Evolutionary conservation across 1,140 invertebrate genomes (phyloP), one percentile per base, ranked within the genome.

Genomic region (Drosophila auraria): DNA sequence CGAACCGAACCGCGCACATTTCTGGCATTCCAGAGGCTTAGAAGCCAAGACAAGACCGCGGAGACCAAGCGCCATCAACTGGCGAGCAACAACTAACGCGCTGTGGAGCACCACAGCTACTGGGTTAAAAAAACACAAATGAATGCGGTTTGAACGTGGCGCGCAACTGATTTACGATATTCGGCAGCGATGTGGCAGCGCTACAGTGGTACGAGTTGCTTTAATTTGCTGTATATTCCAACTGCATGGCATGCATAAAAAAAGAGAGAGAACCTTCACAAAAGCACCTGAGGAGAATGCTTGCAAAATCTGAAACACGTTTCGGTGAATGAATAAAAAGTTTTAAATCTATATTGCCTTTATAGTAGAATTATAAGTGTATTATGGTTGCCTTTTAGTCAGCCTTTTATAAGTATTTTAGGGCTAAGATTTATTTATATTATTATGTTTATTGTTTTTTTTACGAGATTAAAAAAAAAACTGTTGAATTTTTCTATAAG

Each of bases 131-230:
- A 38, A 70, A 62, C 38, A 71, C 23, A 69, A 57, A 80, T 51
- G 47, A 69, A 51, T 58, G 40, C 76, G 59, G 51, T 65, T 79
- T 74, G 65, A 80, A 78, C 70, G 69, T 83, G 73, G 70, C 78
- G 69, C 72, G 78, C 81, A 89, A 77, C 73, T 89, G 84, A 89
- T 84, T 89, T 89, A 89, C 84, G 84, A 84, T 89, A 87, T 84
- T 87, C 59, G 47, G 38, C 54, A 36, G 50, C 63, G 49, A 61
- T 51, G 54, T 40, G 20, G 9, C 20, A 33, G 20, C n/a, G 33
- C 38, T 7, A 62, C 79, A 81, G 70, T 79, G 76, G 57, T 38
- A 6, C 36, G 36, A 5, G 23, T 36, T 42, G 30, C 38, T 1
- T 0, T 12, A 14, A 17, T n/a, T 45, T 44, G 7, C 20, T 20